These are phyloP conservation scores for Meganola albula DNA, from an alignment of 2,888 invertebrate genomes.

Conservation along the genomic window DNA sequence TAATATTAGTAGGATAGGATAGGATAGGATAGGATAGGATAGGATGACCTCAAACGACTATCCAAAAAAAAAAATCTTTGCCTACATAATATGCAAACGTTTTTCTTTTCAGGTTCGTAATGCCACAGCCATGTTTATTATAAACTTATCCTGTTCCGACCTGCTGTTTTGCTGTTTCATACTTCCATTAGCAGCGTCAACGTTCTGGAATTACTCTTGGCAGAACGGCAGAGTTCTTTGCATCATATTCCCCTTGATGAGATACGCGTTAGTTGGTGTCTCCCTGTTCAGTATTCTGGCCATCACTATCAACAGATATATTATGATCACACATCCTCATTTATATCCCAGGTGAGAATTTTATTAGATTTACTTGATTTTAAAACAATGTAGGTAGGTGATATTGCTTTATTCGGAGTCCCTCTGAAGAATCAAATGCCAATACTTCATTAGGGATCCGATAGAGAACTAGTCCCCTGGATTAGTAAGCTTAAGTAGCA, in stretches of 20 bases:
- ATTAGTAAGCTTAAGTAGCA: too few species aligned
- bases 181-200: conserved; percentile 87
- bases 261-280: conserved; percentile 88
- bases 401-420: too few species aligned
- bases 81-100: too few species aligned
- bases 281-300: conserved; percentile 88
- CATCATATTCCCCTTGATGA: conserved; percentile 85
- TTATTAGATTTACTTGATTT: too few species aligned
- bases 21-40: too few species aligned
- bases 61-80: too few species aligned
- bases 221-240: conserved; percentile 84
- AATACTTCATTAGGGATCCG: too few species aligned
- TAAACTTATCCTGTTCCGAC: conserved; percentile 89
- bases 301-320: conserved; percentile 90
- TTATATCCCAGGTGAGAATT: conserved; percentile 84
- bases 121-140: conserved; percentile 91
- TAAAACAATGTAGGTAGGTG: too few species aligned
- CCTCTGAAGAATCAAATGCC: too few species aligned
- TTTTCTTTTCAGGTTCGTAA: conserved; percentile 81
- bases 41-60: too few species aligned
- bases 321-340: conserved; percentile 90
- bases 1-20: too few species aligned
- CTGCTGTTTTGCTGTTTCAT: conserved; percentile 91
- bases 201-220: conserved; percentile 88
- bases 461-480: too few species aligned